Conservation (phyloP, 2,113 vertebrate genomes). For the Lanius ludovicianus region DNA sequence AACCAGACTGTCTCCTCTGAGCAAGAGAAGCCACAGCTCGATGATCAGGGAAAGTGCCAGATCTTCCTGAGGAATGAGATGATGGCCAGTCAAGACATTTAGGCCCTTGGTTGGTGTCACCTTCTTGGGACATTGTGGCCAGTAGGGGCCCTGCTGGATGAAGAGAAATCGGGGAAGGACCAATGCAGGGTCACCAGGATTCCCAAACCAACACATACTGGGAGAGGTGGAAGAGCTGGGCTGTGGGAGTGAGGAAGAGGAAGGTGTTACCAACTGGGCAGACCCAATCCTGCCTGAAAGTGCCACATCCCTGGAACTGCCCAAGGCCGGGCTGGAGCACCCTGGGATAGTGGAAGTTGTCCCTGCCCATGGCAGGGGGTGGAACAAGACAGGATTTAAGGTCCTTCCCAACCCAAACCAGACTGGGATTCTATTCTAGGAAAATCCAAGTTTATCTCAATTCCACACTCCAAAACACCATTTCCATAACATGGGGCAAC, state of each 20-base stretch:
- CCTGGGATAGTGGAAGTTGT: background rate
- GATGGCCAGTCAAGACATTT: background rate
- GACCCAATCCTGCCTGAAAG: background rate
- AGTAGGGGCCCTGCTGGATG: background rate
- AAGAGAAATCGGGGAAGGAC: background rate
- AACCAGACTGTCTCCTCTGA: background rate
- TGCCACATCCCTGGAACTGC: background rate
- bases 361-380: background rate
- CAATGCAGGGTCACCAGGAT: fast-evolving
- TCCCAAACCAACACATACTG: fast-evolving
- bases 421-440: background rate
- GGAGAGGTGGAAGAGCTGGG: background rate
- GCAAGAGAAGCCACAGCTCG: background rate
- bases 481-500: fast-evolving
- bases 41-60: background rate
- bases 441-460: background rate
- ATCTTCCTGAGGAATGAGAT: background rate
- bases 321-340: fast-evolving
- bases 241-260: background rate
- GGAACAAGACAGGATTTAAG: fast-evolving
- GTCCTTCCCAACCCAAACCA: background rate
- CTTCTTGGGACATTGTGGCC: fast-evolving
- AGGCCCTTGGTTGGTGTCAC: background rate
- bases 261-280: fast-evolving
- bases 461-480: fast-evolving